phyloP scores from a whole-genome alignment of 2,797 vertebrate genomes.

The Acomys russatus region DNA sequence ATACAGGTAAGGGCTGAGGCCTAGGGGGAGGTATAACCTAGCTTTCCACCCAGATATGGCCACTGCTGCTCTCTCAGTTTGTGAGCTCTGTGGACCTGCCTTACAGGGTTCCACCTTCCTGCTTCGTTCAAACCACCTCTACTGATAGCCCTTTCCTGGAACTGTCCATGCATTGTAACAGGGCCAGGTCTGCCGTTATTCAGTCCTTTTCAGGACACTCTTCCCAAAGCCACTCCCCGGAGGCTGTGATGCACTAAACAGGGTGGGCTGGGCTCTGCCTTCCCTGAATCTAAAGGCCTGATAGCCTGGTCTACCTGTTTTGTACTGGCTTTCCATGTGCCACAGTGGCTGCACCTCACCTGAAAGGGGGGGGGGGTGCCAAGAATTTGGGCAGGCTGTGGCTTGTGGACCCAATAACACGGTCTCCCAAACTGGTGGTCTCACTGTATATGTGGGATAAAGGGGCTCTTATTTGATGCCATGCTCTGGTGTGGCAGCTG shows the following conservation, averaged over 20 bases:
- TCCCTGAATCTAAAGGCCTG: not conserved
- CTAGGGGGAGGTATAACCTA: not conserved
- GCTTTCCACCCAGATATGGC: not conserved
- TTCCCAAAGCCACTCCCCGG: not conserved
- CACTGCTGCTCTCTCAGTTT: not conserved
- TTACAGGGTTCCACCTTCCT: not conserved
- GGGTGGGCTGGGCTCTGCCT: not conserved
- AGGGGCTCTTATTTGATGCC: not conserved
- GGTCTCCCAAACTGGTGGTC: not conserved
- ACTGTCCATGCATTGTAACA: not conserved
- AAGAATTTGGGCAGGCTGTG: not conserved
- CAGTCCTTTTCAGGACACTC: not conserved
- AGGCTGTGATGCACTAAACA: not conserved
- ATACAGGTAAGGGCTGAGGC: not conserved
- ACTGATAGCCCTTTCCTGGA: not conserved
- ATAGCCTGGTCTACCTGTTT: not conserved
- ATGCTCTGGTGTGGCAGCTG: not conserved
- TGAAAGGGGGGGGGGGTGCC: not conserved
- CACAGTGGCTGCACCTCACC: not conserved
- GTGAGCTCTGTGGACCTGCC: not conserved
- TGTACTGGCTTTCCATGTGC: not conserved
- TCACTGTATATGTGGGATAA: not conserved
- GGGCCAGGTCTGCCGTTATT: not conserved
- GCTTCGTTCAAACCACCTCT: not conserved
- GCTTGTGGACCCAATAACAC: not conserved